Percentiles rank a stretch among this genome's conserved stretches.
Evolutionary conservation across 2,888 invertebrate genomes (phyloP).

Genomic region (Trypoxylon attenuatum): DNA sequence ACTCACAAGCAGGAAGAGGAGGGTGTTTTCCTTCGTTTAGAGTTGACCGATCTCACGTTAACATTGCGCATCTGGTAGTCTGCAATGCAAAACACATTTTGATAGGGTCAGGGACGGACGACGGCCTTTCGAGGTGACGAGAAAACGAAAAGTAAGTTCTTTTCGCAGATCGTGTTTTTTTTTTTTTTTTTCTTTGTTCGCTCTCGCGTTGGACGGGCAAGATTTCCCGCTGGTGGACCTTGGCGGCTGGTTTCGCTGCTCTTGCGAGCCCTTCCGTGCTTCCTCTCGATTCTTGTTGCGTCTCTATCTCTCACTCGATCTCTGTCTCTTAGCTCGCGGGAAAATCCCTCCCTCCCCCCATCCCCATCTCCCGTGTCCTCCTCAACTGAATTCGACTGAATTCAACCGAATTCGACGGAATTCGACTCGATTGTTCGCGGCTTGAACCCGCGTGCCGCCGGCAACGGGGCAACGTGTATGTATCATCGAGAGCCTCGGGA

Average conservation of each 20-base stretch:
- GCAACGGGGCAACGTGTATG: too few species aligned
- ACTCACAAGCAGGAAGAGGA: slow-evolving; percentile 83
- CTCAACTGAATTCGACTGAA: neutral
- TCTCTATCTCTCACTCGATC: slow-evolving; percentile 49
- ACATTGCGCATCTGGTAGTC: slow-evolving; percentile 86
- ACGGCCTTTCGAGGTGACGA: slow-evolving; percentile 64
- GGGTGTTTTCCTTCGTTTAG: slow-evolving; percentile 81
- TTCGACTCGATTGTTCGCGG: too few species aligned
- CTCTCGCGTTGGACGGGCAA: neutral
- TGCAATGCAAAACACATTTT: slow-evolving; percentile 82
- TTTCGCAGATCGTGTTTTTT: neutral
- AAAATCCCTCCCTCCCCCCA: slow-evolving; percentile 14
- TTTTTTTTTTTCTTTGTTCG: neutral
- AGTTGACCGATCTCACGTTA: slow-evolving; percentile 84
- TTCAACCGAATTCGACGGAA: too few species aligned
- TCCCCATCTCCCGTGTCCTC: neutral
- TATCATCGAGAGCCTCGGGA: too few species aligned
- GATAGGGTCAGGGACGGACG: slow-evolving; percentile 72
- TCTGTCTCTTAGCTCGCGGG: slow-evolving; percentile 41
- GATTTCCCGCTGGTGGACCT: neutral
- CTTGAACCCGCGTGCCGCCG: too few species aligned
- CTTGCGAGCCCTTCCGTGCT: slow-evolving; percentile 13
- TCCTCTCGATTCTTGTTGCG: slow-evolving; percentile 16
- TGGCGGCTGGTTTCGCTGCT: neutral
- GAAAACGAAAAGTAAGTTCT: slow-evolving; percentile 54